These are phyloP conservation scores for Chaunax sp. DNA, from an alignment of 2,797 vertebrate genomes.

Conservation along the genomic window DNA sequence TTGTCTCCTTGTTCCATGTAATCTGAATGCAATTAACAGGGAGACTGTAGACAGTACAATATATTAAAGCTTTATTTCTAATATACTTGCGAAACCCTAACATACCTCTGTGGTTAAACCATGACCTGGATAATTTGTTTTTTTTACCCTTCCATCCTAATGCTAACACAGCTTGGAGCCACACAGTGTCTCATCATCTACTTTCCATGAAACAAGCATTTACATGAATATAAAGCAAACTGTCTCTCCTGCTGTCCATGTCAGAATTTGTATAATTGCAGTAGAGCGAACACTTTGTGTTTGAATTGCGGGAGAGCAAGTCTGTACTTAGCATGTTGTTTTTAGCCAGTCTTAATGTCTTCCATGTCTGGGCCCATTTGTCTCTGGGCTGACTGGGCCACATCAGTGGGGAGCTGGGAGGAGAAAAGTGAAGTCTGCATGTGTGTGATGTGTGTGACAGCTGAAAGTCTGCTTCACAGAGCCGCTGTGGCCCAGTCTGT, in stretches of 20 bases:
- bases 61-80: constrained; percentile 33
- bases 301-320: constrained; percentile 74
- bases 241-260: constrained; percentile 59
- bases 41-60: constrained; percentile 11
- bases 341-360: constrained; percentile 80
- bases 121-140: constrained; percentile 43
- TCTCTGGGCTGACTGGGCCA: constrained; percentile 72
- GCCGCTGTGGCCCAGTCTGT: constrained; percentile 53
- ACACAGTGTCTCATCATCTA: constrained; percentile 44
- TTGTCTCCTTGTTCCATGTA: constrained; percentile 19
- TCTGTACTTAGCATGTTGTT: constrained; percentile 82
- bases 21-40: constrained; percentile 25
- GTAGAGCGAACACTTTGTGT: constrained; percentile 73
- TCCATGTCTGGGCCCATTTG: constrained; percentile 78
- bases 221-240: constrained; percentile 61
- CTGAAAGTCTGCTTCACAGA: constrained; percentile 60
- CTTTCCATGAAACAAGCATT: constrained; percentile 42
- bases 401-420: constrained; percentile 64
- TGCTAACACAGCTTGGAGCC: constrained; percentile 57
- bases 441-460: constrained; percentile 72
- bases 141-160: constrained; percentile 25
- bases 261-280: constrained; percentile 67
- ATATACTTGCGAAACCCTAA: constrained; percentile 14
- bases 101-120: constrained; percentile 37
- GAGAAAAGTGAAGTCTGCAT: constrained; percentile 64